Percentiles rank a stretch among this genome's conserved stretches.
Conservation (phyloP, 2,113 vertebrate species). For the Erpornis zantholeuca region DNA sequence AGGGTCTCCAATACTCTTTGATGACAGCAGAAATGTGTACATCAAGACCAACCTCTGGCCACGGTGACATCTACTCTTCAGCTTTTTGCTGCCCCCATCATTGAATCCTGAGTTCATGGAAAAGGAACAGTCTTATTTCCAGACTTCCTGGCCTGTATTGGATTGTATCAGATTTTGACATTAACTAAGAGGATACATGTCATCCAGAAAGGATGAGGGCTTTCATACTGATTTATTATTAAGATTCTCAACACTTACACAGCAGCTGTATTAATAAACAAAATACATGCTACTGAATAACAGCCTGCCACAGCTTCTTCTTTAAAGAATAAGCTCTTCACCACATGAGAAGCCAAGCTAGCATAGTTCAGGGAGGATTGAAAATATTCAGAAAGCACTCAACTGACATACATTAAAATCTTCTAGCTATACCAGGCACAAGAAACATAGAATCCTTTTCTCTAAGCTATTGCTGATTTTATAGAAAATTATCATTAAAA, state of each 20-base stretch:
- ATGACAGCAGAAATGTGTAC: neutral
- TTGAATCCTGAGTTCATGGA: neutral
- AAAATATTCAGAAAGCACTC: neutral
- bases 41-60: neutral
- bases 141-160: neutral
- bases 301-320: neutral
- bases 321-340: neutral
- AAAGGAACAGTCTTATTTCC: neutral
- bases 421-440: neutral
- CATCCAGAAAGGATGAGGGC: neutral
- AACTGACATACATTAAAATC: neutral
- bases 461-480: neutral
- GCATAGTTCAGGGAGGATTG: neutral
- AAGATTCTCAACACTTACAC: neutral
- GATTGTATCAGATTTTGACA: neutral
- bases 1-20: neutral
- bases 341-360: neutral
- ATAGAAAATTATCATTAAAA: neutral
- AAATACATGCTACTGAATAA: neutral
- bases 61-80: neutral
- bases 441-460: neutral
- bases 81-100: neutral
- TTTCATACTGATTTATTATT: neutral
- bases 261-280: neutral
- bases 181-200: neutral